Conservation (phyloP, 2,113 vertebrate species). For the Barbus barbus region DNA sequence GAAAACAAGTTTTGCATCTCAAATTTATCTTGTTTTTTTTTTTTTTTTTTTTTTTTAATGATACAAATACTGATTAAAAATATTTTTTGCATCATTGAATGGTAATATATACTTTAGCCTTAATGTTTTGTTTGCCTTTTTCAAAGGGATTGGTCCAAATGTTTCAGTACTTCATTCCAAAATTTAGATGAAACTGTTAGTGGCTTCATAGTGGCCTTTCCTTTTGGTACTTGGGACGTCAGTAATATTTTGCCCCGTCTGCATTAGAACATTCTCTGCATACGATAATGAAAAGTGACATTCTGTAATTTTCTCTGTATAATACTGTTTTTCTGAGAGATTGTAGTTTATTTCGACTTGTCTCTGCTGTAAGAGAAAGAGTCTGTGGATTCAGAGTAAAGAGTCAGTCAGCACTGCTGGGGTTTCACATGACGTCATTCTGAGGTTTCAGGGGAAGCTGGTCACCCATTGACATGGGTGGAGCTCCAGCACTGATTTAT, state of each 20-base stretch:
- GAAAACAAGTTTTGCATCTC: background rate
- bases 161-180: constrained; percentile 14
- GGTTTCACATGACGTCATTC: constrained; percentile 27
- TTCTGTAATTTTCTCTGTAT: constrained; percentile 28
- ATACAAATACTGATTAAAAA: background rate
- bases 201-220: constrained; percentile 15
- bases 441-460: constrained; percentile 47
- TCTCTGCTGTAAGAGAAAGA: background rate
- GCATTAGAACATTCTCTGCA: constrained; percentile 24
- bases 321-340: background rate
- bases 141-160: constrained; percentile 13
- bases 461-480: constrained; percentile 37
- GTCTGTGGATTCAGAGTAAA: constrained; percentile 14
- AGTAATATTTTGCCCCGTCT: constrained; percentile 4
- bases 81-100: background rate
- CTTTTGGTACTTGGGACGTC: background rate
- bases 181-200: background rate
- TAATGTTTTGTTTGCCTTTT: background rate
- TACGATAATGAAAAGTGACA: constrained; percentile 39
- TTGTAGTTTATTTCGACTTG: constrained; percentile 39
- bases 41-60: too few species aligned
- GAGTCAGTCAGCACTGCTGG: constrained; percentile 34
- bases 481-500: constrained; percentile 40
- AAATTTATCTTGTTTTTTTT: too few species aligned
- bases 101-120: background rate